phyloP scores from a whole-genome alignment of 2,113 vertebrate genomes.

The Gadus chalcogrammus region DNA sequence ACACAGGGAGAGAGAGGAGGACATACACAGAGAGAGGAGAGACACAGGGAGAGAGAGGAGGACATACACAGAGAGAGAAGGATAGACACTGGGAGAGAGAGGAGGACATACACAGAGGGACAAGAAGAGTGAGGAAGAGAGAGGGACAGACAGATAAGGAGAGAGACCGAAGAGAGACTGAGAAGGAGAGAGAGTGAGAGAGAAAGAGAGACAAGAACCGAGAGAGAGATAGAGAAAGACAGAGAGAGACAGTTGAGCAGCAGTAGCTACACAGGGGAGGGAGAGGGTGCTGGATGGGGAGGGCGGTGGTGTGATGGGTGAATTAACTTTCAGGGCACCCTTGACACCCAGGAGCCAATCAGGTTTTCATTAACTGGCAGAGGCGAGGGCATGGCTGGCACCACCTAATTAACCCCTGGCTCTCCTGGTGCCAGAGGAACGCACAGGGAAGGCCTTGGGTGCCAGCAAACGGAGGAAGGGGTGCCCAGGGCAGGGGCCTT shows the following conservation, averaged over 20 bases:
- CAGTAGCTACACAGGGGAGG: conserved; percentile 59
- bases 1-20: conserved; percentile 16
- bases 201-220: conserved; percentile 9
- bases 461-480: conserved; percentile 50
- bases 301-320: conserved; percentile 49
- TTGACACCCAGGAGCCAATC: conserved; percentile 79
- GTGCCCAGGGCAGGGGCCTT: conserved; percentile 57
- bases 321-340: conserved; percentile 80
- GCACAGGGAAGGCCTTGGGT: conserved; percentile 55
- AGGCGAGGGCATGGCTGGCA: conserved; percentile 73
- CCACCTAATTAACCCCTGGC: conserved; percentile 78
- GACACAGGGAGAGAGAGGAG: conserved; percentile 20
- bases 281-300: conserved; percentile 28
- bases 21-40: not conserved
- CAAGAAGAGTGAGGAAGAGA: not conserved
- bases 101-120: conserved; percentile 17
- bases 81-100: not conserved
- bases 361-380: conserved; percentile 79
- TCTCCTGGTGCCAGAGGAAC: conserved; percentile 61
- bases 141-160: not conserved
- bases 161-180: not conserved
- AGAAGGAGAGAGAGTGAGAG: not conserved
- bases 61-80: not conserved
- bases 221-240: not conserved
- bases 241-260: conserved; percentile 42